Percentiles rank a stretch among this genome's conserved stretches.
Conservation (phyloP, 1,140 invertebrate genomes). For the Euwallacea fornicatus region DNA sequence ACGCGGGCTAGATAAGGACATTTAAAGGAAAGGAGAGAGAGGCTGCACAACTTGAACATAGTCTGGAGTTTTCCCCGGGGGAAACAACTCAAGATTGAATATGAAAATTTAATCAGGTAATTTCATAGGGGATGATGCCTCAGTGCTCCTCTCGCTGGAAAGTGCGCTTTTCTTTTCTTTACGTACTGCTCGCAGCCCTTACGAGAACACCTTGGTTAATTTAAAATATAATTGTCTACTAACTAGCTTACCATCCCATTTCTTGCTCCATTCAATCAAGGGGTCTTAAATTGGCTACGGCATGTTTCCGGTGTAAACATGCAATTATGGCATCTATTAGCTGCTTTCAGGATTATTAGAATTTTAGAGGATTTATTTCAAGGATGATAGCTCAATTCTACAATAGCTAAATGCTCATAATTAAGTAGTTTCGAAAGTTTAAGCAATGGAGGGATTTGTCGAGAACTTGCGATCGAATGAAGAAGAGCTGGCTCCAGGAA, state of each 20-base stretch:
- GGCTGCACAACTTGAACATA: constrained; percentile 40
- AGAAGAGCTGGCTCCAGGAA: neutral
- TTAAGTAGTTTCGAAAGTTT: no score
- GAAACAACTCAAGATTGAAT: constrained; percentile 66
- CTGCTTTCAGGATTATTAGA: neutral
- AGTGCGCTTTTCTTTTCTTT: constrained; percentile 42
- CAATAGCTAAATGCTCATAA: no score
- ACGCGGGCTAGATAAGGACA: constrained; percentile 28
- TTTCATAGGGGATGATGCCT: constrained; percentile 58
- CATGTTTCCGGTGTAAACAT: constrained; percentile 1
- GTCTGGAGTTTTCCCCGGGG: constrained; percentile 47
- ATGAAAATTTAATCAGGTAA: constrained; percentile 68
- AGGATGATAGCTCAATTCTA: no score
- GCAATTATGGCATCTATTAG: neutral
- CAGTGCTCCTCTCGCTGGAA: constrained; percentile 42
- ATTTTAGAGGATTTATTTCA: no score
- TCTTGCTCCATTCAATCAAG: constrained; percentile 31
- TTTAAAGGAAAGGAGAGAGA: constrained; percentile 36
- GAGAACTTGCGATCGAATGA: neutral
- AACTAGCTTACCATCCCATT: constrained; percentile 44
- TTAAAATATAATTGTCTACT: constrained; percentile 43
- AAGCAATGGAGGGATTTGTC: no score
- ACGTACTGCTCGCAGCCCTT: constrained; percentile 37
- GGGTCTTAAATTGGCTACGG: constrained; percentile 23
- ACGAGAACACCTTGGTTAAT: constrained; percentile 38